These are phyloP conservation scores for Hyposoter didymator DNA, from an alignment of 2,888 invertebrate species.

Conservation along the genomic window DNA sequence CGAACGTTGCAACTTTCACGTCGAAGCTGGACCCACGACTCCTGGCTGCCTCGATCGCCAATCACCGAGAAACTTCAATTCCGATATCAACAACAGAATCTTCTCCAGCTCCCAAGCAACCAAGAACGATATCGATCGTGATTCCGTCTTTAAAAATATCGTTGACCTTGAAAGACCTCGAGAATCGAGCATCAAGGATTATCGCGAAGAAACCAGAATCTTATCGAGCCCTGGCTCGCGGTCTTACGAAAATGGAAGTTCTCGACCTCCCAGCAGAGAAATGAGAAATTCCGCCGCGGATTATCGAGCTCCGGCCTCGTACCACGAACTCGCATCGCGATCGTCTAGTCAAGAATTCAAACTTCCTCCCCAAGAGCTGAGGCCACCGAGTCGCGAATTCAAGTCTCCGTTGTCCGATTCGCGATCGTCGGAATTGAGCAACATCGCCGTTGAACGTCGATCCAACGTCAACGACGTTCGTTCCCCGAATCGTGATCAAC, in stretches of 20 bases:
- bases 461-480: conserved; percentile 30
- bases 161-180: conserved; percentile 74
- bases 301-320: conserved; percentile 61
- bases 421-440: conserved; percentile 50
- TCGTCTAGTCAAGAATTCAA: conserved; percentile 72
- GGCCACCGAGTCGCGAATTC: conserved; percentile 75
- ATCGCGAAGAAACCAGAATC: conserved; percentile 58
- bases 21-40: conserved; percentile 62
- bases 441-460: conserved; percentile 24
- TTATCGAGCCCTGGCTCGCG: conserved; percentile 66
- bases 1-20: conserved; percentile 24
- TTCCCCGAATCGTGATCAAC: conserved; percentile 25
- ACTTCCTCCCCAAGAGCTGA: conserved; percentile 71
- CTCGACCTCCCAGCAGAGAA: conserved; percentile 72
- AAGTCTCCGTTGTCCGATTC: conserved; percentile 71
- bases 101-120: not conserved
- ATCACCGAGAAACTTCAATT: conserved; percentile 70
- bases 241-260: conserved; percentile 70
- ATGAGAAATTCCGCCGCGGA: conserved; percentile 67
- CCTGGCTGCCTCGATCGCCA: conserved; percentile 66
- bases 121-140: conserved; percentile 74
- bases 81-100: conserved; percentile 64
- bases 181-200: conserved; percentile 63
- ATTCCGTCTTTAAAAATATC: conserved; percentile 72
- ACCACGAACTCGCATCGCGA: conserved; percentile 31